phyloP scores from a whole-genome alignment of 1,140 invertebrate species.

The Solenopsis fugax region DNA sequence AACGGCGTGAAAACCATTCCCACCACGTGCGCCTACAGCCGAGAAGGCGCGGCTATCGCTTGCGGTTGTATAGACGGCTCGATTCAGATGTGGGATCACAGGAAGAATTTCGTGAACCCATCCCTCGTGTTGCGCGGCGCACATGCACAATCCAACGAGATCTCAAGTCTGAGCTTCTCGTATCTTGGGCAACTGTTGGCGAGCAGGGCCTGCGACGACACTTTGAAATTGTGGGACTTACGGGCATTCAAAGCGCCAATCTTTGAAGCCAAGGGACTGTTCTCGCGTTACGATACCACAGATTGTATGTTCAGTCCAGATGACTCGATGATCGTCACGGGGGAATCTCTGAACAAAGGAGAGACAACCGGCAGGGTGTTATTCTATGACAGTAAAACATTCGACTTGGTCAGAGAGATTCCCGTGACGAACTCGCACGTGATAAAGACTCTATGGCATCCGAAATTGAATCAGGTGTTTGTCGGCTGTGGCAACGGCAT shows the following conservation, averaged over 20 bases:
- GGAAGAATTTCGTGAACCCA: conserved; percentile 94
- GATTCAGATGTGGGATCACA: conserved; percentile 99
- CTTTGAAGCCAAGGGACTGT: conserved; percentile 90
- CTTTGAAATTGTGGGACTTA: conserved; percentile 98
- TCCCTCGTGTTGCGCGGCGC: conserved; percentile 92
- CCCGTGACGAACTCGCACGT: conserved; percentile 93
- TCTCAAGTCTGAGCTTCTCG: conserved; percentile 95
- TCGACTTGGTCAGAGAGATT: conserved; percentile 92
- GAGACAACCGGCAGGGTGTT: conserved; percentile 91
- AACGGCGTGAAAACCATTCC: conserved; percentile 96
- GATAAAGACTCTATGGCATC: conserved; percentile 97
- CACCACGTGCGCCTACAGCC: conserved; percentile 93
- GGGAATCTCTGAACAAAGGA: conserved; percentile 92
- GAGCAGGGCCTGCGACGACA: conserved; percentile 96
- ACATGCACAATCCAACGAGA: conserved; percentile 94
- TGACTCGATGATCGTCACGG: conserved; percentile 96
- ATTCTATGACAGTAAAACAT: conserved; percentile 94
- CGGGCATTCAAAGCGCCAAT: conserved; percentile 94
- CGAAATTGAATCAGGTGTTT: conserved; percentile 98
- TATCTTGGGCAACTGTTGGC: conserved; percentile 94
- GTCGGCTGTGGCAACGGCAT: conserved; percentile 96
- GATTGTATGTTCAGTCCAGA: conserved; percentile 98
- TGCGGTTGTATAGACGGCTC: conserved; percentile 98
- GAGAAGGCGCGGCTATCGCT: conserved; percentile 96
- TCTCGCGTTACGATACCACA: conserved; percentile 96